Evolutionary conservation across 2,888 invertebrate species (phyloP), one percentile per base, ranked within the genome.

Genomic region (Aphidius colemani): DNA sequence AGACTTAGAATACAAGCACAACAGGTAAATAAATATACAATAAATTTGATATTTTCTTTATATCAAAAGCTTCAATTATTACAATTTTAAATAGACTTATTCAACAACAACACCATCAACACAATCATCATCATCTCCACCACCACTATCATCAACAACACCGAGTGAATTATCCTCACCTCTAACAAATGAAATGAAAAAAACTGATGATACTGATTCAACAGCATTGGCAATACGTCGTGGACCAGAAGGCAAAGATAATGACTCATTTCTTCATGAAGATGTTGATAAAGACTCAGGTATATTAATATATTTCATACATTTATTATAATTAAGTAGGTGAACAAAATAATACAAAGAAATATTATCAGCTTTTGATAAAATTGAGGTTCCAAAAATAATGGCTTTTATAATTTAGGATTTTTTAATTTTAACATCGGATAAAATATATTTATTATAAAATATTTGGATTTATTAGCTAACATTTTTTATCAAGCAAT

Each of bases 241-340:
- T 81, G 92, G 90, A 55, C 93, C 93, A 5, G 93, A 93, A 77
- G 93, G 93, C 39, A 92, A 91, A 80, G 93, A 93, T 82, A 89
- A 91, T 80, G 92, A 92, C 75, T 86, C 87, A 18, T 85, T 87
- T 77, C 84, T 87, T 73, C 84, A 85, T 59, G 87, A 87, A 77
- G 88, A 89, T 77, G 84, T 81, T 65, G 80, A 85, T 58, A 79
- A 87, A 76, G 86, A 88, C 82, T 81, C 82, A 81, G 82, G 82
- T 82, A 82, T 60, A 75, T 78, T 75, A 70, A 72, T 74, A 71
- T 71, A 70, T 68, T 69, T 71, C 68, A 75, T 75, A 67, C 71
- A 73, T 71, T 76, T 79, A 79, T 79, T 81, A 72, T 79, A 79
- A 79, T 81, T 74, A 66, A 67, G 75, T 80, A 79, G 76, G 72